Evolutionary conservation across 2,113 vertebrate species (phyloP), one percentile per base, ranked within the genome.

Genomic region (Girardinichthys multiradiatus): DNA sequence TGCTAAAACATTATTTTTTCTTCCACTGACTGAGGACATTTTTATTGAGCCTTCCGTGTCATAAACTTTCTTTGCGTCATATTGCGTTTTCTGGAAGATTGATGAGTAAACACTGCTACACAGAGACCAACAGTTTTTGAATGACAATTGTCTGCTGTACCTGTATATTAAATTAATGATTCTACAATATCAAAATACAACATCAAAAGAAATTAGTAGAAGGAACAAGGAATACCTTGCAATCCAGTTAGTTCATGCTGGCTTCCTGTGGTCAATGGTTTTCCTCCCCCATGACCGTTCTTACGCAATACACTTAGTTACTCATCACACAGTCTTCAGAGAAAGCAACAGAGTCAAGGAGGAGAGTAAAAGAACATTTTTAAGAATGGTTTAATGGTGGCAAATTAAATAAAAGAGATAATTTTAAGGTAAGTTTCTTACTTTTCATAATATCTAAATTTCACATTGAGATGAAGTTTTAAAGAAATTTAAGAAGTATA

Each of bases 231-330:
- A 4, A 0, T 21, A 28, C 51, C 35, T 54, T 2, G 21, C 12
- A 60, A 79, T 42, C 12, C 17, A 68, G 2, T 28, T 1, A 64
- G 17, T 37, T 64, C 13, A 68, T 27, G 0, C 42, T 33, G 27
- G 6, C 26, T 82, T 85, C 74, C 84, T 80, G 81, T 68, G 2
- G 57, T 66, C 59, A 65, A 4, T 28, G 72, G 58, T 6, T 54
- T 89, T 86, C 82, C 87, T 64, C 77, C 80, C 68, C 74, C 63
- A 71, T 74, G 60, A 84, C 29, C 3, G 1, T 2, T 76, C 54
- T 87, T 85, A 39, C 81, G 28, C 81, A 87, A 79, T 57, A 37
- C 24, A 10, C 15, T 13, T 0, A 26, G 45, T 48, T 45, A 35
- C 19, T 68, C 54, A 31, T 1, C 57, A 31, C 35, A 0, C 12